Evolutionary conservation across 2,113 vertebrate genomes (phyloP).

Genomic region (Daboia siamensis): DNA sequence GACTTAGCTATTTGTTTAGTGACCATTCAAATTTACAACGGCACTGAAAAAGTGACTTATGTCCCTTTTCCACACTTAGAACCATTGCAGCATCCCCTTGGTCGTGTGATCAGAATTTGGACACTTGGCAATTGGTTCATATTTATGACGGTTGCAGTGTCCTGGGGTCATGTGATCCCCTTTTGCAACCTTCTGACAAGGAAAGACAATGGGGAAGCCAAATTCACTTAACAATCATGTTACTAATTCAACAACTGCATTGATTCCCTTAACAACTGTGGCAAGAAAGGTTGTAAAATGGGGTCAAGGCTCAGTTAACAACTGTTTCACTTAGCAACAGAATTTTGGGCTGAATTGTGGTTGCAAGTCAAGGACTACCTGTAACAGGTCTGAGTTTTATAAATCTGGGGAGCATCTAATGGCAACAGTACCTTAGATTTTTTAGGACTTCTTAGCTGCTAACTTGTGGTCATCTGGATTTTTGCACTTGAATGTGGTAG

Average conservation of each 20-base stretch:
- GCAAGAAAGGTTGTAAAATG: too few relatives aligned
- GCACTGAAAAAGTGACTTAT: background rate
- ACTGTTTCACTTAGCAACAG: background rate
- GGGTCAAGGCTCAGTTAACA: background rate
- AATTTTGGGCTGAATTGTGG: too few relatives aligned
- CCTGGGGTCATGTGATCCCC: background rate
- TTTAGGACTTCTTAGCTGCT: background rate
- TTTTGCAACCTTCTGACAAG: background rate
- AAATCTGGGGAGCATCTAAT: background rate
- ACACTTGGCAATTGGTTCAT: too few relatives aligned
- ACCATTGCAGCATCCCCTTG: background rate
- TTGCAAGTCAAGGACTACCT: too few relatives aligned
- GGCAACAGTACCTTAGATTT: background rate
- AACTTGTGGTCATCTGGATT: background rate
- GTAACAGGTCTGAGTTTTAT: background rate
- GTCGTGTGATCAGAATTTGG: background rate
- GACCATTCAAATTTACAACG: background rate
- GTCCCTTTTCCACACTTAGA: background rate
- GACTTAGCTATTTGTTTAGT: too few relatives aligned
- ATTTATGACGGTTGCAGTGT: background rate
- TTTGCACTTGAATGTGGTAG: background rate
- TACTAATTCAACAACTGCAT: too few relatives aligned
- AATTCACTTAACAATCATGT: background rate
- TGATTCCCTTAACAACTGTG: too few relatives aligned
- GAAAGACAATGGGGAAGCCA: background rate